Conservation (phyloP, 2,113 vertebrate species). For the Grallaria varia region DNA sequence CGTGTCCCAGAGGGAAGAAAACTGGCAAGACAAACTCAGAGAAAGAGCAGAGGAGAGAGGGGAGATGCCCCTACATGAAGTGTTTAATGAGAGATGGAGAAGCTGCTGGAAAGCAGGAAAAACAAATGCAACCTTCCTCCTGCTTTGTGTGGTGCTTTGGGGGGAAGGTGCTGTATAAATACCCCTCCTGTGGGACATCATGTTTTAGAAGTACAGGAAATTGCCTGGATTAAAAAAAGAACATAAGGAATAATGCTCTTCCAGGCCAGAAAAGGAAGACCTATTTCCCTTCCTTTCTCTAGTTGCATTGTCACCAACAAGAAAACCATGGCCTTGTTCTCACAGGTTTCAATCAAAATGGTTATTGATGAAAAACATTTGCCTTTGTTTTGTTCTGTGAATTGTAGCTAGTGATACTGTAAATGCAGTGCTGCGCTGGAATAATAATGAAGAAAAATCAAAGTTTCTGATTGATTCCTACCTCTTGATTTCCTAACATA, state of each 20-base stretch:
- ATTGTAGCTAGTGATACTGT: not conserved
- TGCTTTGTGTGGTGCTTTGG: not conserved
- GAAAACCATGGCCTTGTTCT: not conserved
- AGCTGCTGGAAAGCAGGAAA: not conserved
- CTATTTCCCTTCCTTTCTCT: conserved; percentile 1
- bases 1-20: not conserved
- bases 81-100: not conserved
- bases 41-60: not conserved
- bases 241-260: not conserved
- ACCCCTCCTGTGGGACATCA: not conserved
- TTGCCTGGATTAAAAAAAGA: not conserved
- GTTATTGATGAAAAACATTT: not conserved
- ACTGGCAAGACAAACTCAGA: not conserved
- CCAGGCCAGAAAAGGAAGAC: not conserved
- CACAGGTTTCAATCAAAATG: not conserved
- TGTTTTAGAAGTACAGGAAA: conserved; percentile 8
- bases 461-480: not conserved
- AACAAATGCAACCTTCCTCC: not conserved
- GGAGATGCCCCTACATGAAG: not conserved
- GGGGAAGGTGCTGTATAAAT: not conserved
- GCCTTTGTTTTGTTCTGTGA: not conserved
- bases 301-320: not conserved
- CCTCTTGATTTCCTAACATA: not conserved
- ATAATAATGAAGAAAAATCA: not conserved
- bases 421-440: not conserved